phyloP scores from a whole-genome alignment of 1,140 invertebrate genomes.

The Marisa cornuarietis region DNA sequence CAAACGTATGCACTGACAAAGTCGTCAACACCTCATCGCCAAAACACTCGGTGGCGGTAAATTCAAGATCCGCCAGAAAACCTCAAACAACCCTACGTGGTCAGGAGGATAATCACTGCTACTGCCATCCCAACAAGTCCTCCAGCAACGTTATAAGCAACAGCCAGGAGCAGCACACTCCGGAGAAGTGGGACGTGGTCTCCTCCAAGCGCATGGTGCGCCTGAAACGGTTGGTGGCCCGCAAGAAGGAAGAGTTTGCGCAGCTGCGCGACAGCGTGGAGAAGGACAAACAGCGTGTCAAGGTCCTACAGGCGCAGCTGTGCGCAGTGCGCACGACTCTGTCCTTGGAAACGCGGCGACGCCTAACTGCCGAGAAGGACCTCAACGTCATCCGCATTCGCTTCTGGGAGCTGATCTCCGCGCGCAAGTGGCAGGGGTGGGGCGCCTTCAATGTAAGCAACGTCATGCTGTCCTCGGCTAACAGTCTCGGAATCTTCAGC shows the following conservation, averaged over 20 bases:
- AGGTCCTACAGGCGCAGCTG: neutral
- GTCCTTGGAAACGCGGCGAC: neutral
- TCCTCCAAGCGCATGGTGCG: conserved; percentile 15
- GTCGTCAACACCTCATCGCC: too few relatives aligned
- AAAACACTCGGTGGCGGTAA: too few relatives aligned
- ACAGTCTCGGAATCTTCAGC: too few relatives aligned
- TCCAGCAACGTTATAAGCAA: too few relatives aligned
- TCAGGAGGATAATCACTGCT: too few relatives aligned
- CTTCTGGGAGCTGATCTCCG: conserved; percentile 17
- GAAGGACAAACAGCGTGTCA: neutral
- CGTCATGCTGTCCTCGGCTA: neutral
- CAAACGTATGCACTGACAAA: too few relatives aligned
- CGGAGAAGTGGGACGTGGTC: conserved; percentile 7
- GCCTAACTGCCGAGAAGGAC: conserved; percentile 2
- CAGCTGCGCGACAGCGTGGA: neutral
- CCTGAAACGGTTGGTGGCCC: conserved; percentile 1
- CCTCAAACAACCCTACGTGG: too few relatives aligned
- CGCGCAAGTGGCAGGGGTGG: conserved; percentile 1
- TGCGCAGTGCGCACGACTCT: neutral
- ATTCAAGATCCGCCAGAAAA: too few relatives aligned
- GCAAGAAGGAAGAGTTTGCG: conserved; percentile 13
- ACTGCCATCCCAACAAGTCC: too few relatives aligned
- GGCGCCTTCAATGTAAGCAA: neutral
- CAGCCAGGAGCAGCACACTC: too few relatives aligned
- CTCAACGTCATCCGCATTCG: conserved; percentile 3